Percentiles rank a stretch among this genome's conserved stretches.
Conservation (phyloP, 2,113 vertebrate species). For the Trichechus manatus region DNA sequence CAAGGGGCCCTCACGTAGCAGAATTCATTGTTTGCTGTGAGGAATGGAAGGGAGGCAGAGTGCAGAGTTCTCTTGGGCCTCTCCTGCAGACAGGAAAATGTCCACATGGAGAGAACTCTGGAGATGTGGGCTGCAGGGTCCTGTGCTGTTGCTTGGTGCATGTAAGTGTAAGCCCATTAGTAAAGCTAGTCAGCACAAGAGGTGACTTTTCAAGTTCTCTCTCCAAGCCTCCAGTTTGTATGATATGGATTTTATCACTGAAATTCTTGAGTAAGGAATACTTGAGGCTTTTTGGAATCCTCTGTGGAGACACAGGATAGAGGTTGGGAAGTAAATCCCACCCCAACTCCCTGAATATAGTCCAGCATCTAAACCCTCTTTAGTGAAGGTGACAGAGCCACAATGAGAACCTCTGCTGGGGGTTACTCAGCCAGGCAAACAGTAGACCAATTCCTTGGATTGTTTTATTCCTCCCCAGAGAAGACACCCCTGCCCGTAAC, state of each 20-base stretch:
- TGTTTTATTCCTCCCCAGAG: neutral
- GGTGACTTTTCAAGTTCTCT: neutral
- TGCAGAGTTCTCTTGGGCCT: neutral
- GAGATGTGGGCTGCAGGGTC: neutral
- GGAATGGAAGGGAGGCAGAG: neutral
- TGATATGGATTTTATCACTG: neutral
- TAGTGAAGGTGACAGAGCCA: neutral
- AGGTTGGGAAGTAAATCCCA: neutral
- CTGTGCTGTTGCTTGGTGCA: fast-evolving
- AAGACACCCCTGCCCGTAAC: neutral
- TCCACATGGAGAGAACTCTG: neutral
- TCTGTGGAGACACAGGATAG: neutral
- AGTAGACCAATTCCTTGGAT: neutral
- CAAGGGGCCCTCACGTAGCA: neutral
- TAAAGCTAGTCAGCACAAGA: neutral
- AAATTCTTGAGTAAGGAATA: conserved; percentile 4
- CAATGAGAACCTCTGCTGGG: neutral
- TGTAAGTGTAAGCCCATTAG: neutral
- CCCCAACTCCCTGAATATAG: neutral
- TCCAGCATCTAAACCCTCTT: neutral
- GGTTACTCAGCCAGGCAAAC: neutral
- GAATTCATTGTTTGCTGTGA: neutral
- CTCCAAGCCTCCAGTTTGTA: neutral
- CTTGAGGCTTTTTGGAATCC: neutral
- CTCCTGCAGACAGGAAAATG: neutral